Evolutionary conservation across 2,797 vertebrate genomes (phyloP), one percentile per base, ranked within the genome.

Genomic region (Labeo calbasu): DNA sequence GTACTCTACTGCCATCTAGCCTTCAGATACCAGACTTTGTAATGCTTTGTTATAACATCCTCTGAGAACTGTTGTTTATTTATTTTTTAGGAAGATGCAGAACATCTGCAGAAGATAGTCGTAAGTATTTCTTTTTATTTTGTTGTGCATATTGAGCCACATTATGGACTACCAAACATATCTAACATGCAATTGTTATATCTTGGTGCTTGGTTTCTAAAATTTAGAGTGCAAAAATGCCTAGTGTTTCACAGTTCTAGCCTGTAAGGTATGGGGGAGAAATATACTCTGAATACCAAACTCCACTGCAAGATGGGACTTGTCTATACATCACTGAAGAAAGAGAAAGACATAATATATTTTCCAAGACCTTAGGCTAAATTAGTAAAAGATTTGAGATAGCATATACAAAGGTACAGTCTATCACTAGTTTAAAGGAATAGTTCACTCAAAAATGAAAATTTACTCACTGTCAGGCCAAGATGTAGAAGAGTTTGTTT

Each of bases 51-150:
- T 4, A 32, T 82, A 66, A 79, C 72, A 81, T 23, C 36, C 25
- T 77, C 40, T 59, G 8, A 40, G 66, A 83, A 83, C 81, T 88
- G 4, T 32, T 4, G 8, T 8, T 25, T 36, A 32, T 90, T 69
- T 92, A 89, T 71, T 36, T 36, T 79, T 80, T 92, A 97, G 97
- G 94, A 89, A 93, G 91, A 91, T 97, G 97, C 93, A 93, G 89
- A 86, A 91, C 17, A 48, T 73, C 77, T 3, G 21, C 81, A 14
- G 91, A 89, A 68, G 95, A 95, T 82, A 95, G 92, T 94, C 91
- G 96, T 97, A 91, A 46, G 92, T 84, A 84, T 53, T 4, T 10
- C 0, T 28, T 32, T 76, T 69, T 59, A 36, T 19, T 68, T 8
- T 43, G 11, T 46, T 57, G 28, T 51, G 66, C 28, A 25, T 21